phyloP scores from a whole-genome alignment of 2,113 vertebrate genomes.

The Calidris pygmaea region DNA sequence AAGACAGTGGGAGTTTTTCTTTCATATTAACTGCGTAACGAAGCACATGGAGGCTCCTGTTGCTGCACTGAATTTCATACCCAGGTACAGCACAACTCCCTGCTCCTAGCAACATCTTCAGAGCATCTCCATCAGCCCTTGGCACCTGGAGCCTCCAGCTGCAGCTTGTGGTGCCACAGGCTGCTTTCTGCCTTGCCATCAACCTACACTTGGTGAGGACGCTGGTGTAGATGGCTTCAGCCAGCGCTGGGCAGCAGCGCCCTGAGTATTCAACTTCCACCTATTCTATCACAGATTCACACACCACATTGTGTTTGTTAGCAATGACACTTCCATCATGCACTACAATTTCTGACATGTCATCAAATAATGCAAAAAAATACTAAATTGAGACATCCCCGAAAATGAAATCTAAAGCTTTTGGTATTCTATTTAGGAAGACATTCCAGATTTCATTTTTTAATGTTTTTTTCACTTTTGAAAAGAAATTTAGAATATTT shows the following conservation, averaged over 20 bases:
- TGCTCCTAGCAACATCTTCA: neutral
- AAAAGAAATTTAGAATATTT: neutral
- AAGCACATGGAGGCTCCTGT: neutral
- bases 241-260: neutral
- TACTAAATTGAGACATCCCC: neutral
- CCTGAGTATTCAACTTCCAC: neutral
- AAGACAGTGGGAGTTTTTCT: neutral
- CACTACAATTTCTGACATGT: neutral
- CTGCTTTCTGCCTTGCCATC: neutral
- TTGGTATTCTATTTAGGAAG: neutral
- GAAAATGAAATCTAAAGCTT: neutral
- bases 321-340: neutral
- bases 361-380: neutral
- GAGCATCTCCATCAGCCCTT: neutral
- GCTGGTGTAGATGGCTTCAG: neutral
- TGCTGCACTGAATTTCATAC: neutral
- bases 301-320: neutral
- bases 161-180: neutral
- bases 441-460: neutral
- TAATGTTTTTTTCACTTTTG: neutral
- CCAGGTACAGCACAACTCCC: neutral
- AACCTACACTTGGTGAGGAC: neutral
- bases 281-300: neutral
- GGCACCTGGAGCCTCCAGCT: neutral
- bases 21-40: neutral